Percentiles rank a stretch among this genome's conserved stretches.
phyloP scores from a whole-genome alignment of 1,140 invertebrate genomes.

The Caenorhabditis elegans region DNA sequence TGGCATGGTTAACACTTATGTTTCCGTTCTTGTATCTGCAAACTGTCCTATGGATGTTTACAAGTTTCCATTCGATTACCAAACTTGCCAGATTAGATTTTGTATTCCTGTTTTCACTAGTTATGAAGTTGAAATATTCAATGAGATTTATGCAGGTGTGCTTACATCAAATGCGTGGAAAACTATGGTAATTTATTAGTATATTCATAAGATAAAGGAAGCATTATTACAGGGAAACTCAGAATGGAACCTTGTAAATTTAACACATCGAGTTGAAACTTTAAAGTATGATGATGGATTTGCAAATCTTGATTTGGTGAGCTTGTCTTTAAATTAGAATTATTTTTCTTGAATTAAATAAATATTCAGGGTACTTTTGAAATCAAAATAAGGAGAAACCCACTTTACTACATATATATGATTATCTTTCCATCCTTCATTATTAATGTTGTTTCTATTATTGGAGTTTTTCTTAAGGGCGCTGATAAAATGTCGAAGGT shows the following conservation, averaged over 20 bases:
- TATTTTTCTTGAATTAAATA: neutral
- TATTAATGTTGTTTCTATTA: neutral
- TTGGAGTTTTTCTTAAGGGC: neutral
- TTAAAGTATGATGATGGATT: neutral
- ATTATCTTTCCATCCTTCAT: neutral
- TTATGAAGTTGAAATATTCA: neutral
- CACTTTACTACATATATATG: neutral
- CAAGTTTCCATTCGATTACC: neutral
- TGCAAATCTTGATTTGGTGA: neutral
- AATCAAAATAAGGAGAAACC: neutral
- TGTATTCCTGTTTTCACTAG: neutral
- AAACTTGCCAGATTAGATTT: neutral
- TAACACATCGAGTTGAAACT: neutral
- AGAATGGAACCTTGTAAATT: neutral
- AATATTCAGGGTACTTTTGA: neutral
- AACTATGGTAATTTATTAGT: too few species aligned
- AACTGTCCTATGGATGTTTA: neutral
- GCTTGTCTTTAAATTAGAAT: neutral
- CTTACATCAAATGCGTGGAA: too few species aligned
- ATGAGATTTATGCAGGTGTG: neutral
- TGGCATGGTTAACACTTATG: neutral
- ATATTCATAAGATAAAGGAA: too few species aligned
- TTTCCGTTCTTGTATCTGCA: neutral
- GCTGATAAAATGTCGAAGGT: neutral
- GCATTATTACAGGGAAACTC: neutral